Evolutionary conservation across 2,888 invertebrate genomes (phyloP).

Genomic region (Allophyes oxyacanthae): DNA sequence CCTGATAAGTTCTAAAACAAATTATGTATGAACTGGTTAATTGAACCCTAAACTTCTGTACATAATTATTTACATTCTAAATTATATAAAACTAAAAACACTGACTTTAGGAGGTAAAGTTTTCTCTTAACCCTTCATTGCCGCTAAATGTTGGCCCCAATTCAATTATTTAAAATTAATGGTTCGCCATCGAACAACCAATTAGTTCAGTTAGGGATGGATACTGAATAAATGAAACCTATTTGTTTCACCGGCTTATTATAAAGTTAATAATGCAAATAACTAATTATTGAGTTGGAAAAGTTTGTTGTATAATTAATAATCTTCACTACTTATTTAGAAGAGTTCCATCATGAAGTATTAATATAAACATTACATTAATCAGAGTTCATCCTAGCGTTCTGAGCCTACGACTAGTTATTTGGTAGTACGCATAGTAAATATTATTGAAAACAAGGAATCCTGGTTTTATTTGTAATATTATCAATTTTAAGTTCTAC

Average conservation of each 20-base stretch:
- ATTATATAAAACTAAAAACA: slow-evolving; percentile 40
- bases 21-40: slow-evolving; percentile 10
- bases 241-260: slow-evolving; percentile 11
- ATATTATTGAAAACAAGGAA: no score
- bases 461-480: no score
- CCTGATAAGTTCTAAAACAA: slow-evolving; percentile 6
- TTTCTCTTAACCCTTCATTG: slow-evolving; percentile 33
- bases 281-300: not conserved
- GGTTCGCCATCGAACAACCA: slow-evolving; percentile 33
- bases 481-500: no score
- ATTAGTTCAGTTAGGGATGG: slow-evolving; percentile 32
- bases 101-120: slow-evolving; percentile 34
- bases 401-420: no score
- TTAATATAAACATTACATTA: no score
- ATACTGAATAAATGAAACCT: slow-evolving; percentile 37
- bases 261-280: slow-evolving; percentile 3
- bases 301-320: not conserved
- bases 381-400: no score
- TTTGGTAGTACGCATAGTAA: no score
- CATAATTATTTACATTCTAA: slow-evolving; percentile 26
- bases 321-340: no score
- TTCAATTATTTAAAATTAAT: slow-evolving; percentile 49
- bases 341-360: no score
- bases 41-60: slow-evolving; percentile 28
- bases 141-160: slow-evolving; percentile 31